A percentile compares a stretch with the other conserved stretches of the same genome.
These are phyloP conservation scores for Gopherus evgoodei DNA, from an alignment of 2,113 vertebrate genomes.

Conservation along the genomic window DNA sequence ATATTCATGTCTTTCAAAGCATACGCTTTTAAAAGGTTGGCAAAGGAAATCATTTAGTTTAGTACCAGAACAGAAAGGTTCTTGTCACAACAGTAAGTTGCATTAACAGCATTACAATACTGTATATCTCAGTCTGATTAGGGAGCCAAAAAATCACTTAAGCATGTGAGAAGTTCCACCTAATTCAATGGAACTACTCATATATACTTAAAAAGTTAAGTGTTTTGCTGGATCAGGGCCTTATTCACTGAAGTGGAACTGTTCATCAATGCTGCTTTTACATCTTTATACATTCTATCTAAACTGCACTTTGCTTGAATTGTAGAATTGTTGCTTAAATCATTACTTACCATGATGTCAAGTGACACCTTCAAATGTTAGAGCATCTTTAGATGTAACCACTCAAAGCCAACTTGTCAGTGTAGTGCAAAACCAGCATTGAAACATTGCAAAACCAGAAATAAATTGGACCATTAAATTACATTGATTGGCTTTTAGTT, in stretches of 20 bases:
- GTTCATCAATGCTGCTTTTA: slow-evolving; percentile 56
- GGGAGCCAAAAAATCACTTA: slow-evolving; percentile 52
- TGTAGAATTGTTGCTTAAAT: slow-evolving; percentile 71
- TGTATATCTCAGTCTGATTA: slow-evolving; percentile 67
- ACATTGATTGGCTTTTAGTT: slow-evolving; percentile 2
- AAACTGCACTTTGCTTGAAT: slow-evolving; percentile 72
- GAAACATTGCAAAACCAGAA: slow-evolving; percentile 31
- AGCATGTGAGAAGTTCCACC: slow-evolving; percentile 32
- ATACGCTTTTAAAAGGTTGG: slow-evolving; percentile 76
- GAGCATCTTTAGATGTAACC: slow-evolving; percentile 47
- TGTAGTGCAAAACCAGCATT: slow-evolving; percentile 41
- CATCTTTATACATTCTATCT: slow-evolving; percentile 65
- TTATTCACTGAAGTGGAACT: slow-evolving; percentile 75
- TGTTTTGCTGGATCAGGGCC: slow-evolving; percentile 69
- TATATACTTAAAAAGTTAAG: slow-evolving; percentile 49
- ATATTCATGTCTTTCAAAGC: slow-evolving; percentile 82
- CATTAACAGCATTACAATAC: slow-evolving; percentile 59
- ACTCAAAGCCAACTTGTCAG: slow-evolving; percentile 68
- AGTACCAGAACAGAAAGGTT: slow-evolving; percentile 77
- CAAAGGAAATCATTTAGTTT: slow-evolving; percentile 77
- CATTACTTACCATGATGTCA: slow-evolving; percentile 63
- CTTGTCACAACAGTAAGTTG: slow-evolving; percentile 70
- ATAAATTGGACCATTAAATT: slow-evolving; percentile 36
- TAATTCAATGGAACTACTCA: slow-evolving; percentile 50
- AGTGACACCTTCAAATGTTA: slow-evolving; percentile 59